These are phyloP conservation scores for Unio delphinus DNA, from an alignment of 2,888 invertebrate species.

Conservation along the genomic window DNA sequence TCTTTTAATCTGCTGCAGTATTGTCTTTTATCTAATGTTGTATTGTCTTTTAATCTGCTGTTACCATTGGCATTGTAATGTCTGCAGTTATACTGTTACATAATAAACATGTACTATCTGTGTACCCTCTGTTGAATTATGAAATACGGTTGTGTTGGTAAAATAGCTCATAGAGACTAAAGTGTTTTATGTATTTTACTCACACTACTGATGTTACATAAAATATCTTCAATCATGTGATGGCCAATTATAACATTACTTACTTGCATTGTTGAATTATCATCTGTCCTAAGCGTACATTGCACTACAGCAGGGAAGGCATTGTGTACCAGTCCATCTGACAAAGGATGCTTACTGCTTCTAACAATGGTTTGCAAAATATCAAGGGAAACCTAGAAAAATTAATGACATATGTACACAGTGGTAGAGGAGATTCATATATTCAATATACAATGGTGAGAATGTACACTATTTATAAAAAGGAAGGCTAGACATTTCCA, in stretches of 20 bases:
- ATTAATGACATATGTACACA: background rate
- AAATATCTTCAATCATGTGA: background rate
- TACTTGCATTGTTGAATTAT: slow-evolving; percentile 78
- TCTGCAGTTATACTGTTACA: no score
- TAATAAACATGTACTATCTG: no score
- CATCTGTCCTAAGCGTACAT: slow-evolving; percentile 78
- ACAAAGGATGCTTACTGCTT: slow-evolving; percentile 77
- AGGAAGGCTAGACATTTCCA: background rate
- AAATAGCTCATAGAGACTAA: no score
- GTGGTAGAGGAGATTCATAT: no score
- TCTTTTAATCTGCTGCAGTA: no score
- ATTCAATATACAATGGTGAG: background rate
- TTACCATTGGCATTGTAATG: no score
- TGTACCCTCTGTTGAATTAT: no score
- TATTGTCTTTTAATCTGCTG: no score
- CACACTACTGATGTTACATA: background rate
- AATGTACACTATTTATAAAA: background rate
- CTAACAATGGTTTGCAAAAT: slow-evolving; percentile 79
- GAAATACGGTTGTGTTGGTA: no score
- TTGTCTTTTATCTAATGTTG: no score
- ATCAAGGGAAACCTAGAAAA: slow-evolving; percentile 76
- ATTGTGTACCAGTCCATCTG: slow-evolving; percentile 76
- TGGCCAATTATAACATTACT: background rate
- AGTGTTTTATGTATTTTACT: no score
- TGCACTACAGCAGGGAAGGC: slow-evolving; percentile 80